A percentile compares a stretch with the other conserved stretches of the same genome.
These are phyloP conservation scores for Actinia equina DNA, from an alignment of 64 coral and sea anemone species.

Conservation along the genomic window DNA sequence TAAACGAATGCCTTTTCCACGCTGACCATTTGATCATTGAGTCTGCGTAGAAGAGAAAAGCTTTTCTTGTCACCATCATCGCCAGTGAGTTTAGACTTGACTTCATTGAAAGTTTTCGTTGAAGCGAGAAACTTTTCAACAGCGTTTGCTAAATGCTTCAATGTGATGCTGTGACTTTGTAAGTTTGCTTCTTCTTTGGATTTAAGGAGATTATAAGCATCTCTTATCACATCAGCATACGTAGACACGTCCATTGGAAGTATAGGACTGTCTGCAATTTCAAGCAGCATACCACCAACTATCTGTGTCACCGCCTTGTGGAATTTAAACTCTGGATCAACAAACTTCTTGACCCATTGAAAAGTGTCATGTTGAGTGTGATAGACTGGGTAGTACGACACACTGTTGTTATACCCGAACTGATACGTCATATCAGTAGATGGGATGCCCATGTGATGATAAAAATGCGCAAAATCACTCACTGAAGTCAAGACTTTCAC, in stretches of 20 bases:
- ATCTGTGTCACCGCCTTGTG: slow-evolving; percentile 69
- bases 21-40: slow-evolving; percentile 76
- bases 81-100: slow-evolving; percentile 11
- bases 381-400: slow-evolving; percentile 67
- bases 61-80: slow-evolving; percentile 9
- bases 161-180: slow-evolving; percentile 22
- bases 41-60: slow-evolving; percentile 49
- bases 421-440: slow-evolving; percentile 57
- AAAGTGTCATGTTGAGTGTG: slow-evolving; percentile 81
- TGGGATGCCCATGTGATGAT: slow-evolving; percentile 60
- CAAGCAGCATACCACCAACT: slow-evolving; percentile 47
- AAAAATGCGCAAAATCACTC: slow-evolving; percentile 77
- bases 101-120: slow-evolving; percentile 46
- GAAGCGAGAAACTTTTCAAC: slow-evolving; percentile 45
- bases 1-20: slow-evolving; percentile 69
- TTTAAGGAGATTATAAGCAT: slow-evolving; percentile 20
- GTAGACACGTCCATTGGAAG: slow-evolving; percentile 48
- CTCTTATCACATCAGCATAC: slow-evolving; percentile 37
- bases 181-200: not conserved
- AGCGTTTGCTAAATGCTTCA: slow-evolving; percentile 43
- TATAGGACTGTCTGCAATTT: slow-evolving; percentile 52
- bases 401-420: slow-evolving; percentile 31
- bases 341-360: slow-evolving; percentile 67
- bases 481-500: slow-evolving; percentile 42
- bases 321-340: slow-evolving; percentile 71